These are phyloP conservation scores for Drosophila barbarae DNA, from an alignment of 2,888 invertebrate genomes.

Conservation along the genomic window DNA sequence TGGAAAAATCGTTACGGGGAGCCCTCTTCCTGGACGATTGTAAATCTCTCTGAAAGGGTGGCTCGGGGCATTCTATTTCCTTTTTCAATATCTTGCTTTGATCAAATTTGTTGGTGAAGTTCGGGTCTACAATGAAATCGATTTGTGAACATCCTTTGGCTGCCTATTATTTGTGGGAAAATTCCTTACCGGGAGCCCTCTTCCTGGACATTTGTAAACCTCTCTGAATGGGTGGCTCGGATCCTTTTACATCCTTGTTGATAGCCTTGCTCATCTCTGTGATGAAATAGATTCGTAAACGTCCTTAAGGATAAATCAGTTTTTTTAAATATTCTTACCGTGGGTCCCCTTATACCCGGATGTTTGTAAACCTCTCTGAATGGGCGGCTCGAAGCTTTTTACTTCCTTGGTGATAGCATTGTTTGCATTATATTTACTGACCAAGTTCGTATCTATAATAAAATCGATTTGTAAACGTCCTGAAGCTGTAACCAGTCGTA, in stretches of 20 bases:
- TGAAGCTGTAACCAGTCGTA: background rate
- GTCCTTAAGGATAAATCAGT: too few species aligned
- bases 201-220: background rate
- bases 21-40: background rate
- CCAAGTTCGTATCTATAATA: background rate
- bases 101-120: background rate
- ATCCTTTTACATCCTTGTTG: background rate
- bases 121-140: background rate
- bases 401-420: too few species aligned
- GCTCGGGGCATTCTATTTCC: background rate
- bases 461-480: background rate
- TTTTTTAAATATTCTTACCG: too few species aligned
- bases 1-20: background rate
- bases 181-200: background rate
- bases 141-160: background rate
- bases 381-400: too few species aligned
- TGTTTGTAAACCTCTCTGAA: background rate
- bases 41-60: background rate
- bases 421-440: too few species aligned
- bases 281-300: too few species aligned
- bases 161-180: too few species aligned
- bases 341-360: too few species aligned
- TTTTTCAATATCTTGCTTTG: background rate
- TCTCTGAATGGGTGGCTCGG: background rate
- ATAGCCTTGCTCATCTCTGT: background rate